Percentiles rank a stretch among this genome's conserved stretches.
Evolutionary conservation across 2,113 vertebrate genomes (phyloP).

Genomic region (Xenopus borealis): DNA sequence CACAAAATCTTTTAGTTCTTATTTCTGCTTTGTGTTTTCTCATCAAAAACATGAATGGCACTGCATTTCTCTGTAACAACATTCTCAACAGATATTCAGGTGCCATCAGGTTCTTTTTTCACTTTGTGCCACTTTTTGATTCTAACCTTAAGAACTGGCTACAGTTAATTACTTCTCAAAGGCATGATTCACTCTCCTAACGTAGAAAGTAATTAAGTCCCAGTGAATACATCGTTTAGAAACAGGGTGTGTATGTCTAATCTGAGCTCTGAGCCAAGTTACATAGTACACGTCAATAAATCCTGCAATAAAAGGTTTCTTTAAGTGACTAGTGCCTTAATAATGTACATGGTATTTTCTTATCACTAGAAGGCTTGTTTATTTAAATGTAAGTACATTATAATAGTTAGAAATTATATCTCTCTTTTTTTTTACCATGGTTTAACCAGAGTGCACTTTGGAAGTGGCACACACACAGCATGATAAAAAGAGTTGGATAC

Average conservation of each 20-base stretch:
- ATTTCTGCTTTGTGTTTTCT: too few species aligned
- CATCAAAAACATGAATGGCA: too few species aligned
- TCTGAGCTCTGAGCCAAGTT: constrained; percentile 3
- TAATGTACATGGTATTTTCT: neutral
- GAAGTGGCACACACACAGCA: too few species aligned
- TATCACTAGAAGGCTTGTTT: neutral
- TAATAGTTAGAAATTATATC: too few species aligned
- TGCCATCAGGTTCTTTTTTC: too few species aligned
- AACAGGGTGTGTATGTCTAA: constrained; percentile 21
- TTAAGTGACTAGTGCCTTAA: neutral
- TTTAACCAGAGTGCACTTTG: too few species aligned
- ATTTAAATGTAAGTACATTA: too few species aligned
- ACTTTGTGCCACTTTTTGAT: neutral
- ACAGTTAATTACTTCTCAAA: constrained; percentile 5
- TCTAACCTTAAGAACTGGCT: neutral
- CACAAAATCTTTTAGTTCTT: too few species aligned
- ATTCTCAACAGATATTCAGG: too few species aligned
- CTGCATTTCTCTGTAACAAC: too few species aligned
- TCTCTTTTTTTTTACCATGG: too few species aligned
- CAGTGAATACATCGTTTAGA: constrained; percentile 12
- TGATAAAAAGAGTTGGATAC: too few species aligned
- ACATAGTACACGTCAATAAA: constrained; percentile 23
- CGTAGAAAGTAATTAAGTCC: constrained; percentile 2
- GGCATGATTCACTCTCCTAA: constrained; percentile 11
- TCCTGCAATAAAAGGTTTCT: neutral